These are phyloP conservation scores for Myripristis murdjan DNA, from an alignment of 2,797 vertebrate species.

Conservation along the genomic window DNA sequence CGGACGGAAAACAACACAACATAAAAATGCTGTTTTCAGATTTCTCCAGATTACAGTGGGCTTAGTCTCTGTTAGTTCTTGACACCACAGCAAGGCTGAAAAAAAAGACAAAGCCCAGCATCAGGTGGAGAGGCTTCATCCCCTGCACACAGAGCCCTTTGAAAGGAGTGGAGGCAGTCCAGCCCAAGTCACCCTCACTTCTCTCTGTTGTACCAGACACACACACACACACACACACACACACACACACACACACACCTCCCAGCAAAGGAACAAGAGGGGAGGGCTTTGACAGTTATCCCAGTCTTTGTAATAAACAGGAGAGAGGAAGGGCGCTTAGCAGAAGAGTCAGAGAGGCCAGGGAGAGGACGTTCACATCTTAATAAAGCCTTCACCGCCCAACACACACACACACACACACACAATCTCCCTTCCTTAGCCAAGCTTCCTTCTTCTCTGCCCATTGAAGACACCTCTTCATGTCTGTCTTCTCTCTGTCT, in stretches of 20 bases:
- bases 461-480: not conserved
- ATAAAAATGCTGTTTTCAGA: no score
- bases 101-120: not conserved
- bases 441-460: not conserved
- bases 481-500: not conserved
- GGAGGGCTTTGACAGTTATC: not conserved
- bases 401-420: no score
- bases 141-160: not conserved
- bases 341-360: slow-evolving; percentile 35
- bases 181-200: slow-evolving; percentile 15
- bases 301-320: slow-evolving; percentile 55
- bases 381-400: slow-evolving; percentile 38
- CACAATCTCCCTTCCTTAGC: slow-evolving; percentile 19
- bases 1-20: no score
- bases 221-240: slow-evolving; percentile 80
- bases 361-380: slow-evolving; percentile 41
- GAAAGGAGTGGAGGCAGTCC: not conserved
- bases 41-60: no score
- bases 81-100: not conserved
- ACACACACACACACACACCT: slow-evolving; percentile 89
- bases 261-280: no score
- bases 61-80: not conserved
- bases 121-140: slow-evolving; percentile 2
- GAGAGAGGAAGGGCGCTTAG: slow-evolving; percentile 35
- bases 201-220: not conserved